These are phyloP conservation scores for Heterotis niloticus DNA, from an alignment of 2,113 vertebrate species.

Conservation along the genomic window DNA sequence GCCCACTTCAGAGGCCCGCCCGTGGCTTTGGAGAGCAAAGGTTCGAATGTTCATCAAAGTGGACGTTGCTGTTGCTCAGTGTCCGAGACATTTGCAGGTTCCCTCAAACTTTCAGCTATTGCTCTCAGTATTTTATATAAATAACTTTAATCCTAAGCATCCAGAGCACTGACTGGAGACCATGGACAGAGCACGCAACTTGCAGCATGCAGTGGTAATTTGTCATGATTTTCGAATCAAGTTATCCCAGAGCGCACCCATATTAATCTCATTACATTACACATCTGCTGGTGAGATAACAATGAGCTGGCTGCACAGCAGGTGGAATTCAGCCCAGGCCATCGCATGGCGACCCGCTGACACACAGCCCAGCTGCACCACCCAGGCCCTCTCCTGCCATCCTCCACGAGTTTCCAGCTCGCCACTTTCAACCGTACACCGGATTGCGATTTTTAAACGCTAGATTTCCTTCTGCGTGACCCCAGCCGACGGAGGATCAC, in stretches of 20 bases:
- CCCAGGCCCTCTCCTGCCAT: neutral
- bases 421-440: neutral
- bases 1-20: no score
- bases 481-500: no score
- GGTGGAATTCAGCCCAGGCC: neutral
- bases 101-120: no score
- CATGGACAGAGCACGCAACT: constrained; percentile 18
- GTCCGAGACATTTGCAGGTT: no score
- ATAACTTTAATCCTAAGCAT: constrained; percentile 3
- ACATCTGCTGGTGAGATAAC: neutral
- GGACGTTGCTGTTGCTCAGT: neutral
- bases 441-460: no score
- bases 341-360: neutral
- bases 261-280: constrained; percentile 11
- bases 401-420: neutral
- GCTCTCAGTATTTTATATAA: constrained; percentile 14
- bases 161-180: constrained; percentile 31
- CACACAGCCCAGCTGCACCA: neutral
- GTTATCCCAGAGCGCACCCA: neutral
- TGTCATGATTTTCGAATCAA: neutral
- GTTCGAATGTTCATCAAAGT: neutral
- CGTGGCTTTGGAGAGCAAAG: neutral
- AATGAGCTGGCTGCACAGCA: neutral
- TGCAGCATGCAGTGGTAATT: neutral
- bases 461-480: no score